Evolutionary conservation across 2,113 vertebrate genomes (phyloP).

Genomic region (Nanorana parkeri): DNA sequence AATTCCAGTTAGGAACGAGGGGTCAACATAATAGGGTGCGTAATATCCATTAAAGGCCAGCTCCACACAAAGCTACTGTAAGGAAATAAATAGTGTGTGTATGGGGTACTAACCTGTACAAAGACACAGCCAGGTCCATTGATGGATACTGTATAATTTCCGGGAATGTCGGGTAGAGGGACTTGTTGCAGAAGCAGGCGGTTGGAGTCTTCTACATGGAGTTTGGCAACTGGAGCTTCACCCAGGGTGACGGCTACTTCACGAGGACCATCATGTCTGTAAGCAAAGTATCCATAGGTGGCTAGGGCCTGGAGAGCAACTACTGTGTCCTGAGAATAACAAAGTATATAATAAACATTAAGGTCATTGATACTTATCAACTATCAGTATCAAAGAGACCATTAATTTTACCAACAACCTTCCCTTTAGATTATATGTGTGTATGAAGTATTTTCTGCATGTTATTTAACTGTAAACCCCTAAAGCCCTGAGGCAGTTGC

Average conservation of each 20-base stretch:
- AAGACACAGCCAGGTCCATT: conserved; percentile 65
- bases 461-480: too few relatives aligned
- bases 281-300: conserved; percentile 65
- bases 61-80: too few relatives aligned
- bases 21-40: too few relatives aligned
- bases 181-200: conserved; percentile 66
- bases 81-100: too few relatives aligned
- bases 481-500: too few relatives aligned
- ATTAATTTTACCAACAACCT: not conserved
- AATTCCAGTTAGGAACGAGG: not conserved
- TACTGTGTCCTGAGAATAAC: conserved; percentile 70
- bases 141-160: conserved; percentile 62
- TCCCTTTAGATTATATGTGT: too few relatives aligned
- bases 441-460: too few relatives aligned
- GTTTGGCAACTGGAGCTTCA: conserved; percentile 57
- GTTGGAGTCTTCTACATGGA: conserved; percentile 63
- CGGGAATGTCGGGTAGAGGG: conserved; percentile 57
- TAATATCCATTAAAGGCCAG: too few relatives aligned
- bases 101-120: conserved; percentile 62
- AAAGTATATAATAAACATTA: not conserved
- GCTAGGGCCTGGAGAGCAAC: conserved; percentile 74
- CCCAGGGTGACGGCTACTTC: conserved; percentile 59
- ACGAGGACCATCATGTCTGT: conserved; percentile 60
- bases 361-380: too few relatives aligned
- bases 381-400: not conserved